These are phyloP conservation scores for Lutraria rhynchaena DNA, from an alignment of 1,140 invertebrate species.

Conservation along the genomic window DNA sequence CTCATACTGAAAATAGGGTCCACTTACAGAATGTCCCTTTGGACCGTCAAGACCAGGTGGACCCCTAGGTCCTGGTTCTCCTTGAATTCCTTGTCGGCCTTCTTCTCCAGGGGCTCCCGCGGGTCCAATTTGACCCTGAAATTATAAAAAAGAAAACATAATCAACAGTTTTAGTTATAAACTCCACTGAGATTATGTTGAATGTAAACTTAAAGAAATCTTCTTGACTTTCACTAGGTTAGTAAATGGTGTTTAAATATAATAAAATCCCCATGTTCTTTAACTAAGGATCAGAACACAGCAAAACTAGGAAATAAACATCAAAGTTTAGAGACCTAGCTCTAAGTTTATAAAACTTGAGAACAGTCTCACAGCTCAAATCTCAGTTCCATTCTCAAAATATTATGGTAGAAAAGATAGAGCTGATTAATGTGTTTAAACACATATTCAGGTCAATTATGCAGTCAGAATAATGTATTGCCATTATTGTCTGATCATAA, in stretches of 20 bases:
- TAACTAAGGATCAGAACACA: neutral
- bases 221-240: too few relatives aligned
- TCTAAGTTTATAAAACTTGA: too few relatives aligned
- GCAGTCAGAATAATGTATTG: too few relatives aligned
- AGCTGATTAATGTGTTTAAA: neutral
- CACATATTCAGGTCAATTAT: neutral
- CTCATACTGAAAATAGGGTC: too few relatives aligned
- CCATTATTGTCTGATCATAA: too few relatives aligned
- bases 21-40: constrained; percentile 73
- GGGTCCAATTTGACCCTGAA: constrained; percentile 29
- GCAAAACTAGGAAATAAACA: neutral
- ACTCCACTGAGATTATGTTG: neutral
- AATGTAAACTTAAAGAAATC: too few relatives aligned
- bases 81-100: constrained; percentile 75
- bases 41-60: constrained; percentile 85
- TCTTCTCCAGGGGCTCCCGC: constrained; percentile 70
- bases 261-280: neutral
- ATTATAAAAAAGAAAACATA: neutral
- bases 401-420: too few relatives aligned
- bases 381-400: too few relatives aligned
- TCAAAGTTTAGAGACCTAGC: neutral
- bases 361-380: too few relatives aligned
- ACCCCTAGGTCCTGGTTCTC: constrained; percentile 86
- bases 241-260: too few relatives aligned
- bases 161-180: constrained; percentile 4